Base-by-base conservation (phyloP, 2,113 vertebrate genomes). In the Muntiacus muntjak region DNA sequence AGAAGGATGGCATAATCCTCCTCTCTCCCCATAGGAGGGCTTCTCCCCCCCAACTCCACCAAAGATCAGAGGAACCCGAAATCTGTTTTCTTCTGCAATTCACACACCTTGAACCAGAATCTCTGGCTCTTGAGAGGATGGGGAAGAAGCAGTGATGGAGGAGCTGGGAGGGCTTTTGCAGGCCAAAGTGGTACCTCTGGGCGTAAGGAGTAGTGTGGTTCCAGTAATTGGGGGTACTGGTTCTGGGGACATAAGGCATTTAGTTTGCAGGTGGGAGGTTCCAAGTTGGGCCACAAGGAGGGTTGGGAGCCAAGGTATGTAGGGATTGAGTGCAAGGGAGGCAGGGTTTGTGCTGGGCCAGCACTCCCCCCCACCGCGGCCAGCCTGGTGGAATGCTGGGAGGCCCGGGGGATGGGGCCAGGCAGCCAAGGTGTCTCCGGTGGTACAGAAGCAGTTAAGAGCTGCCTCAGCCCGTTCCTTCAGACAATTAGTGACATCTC, bases 401-500 rank as follows among this genome's bases (percentile, higher is more conserved):
- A 98, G 97, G 96, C 98, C 96, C 96, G 4, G 92, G 98, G 98
- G 97, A 98, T 89, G 97, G 92, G 96, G 91, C 97, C 95, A 95
- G 95, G 96, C 97, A 98, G 97, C 96, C 97, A 97, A 98, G 98
- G 98, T 98, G 96, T 97, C 98, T 98, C 97, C 3, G 23, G 98
- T 89, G 96, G 99, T 98, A 98, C 96, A 81, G 98, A 98, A 99
- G 99, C 99, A 99, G 99, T 99, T 99, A 99, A 99, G 89, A 97
- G 97, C 97, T 98, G 98, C 98, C 98, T 98, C 98, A 99, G 98
- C 98, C 98, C 96, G 98, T 98, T 98, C 98, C 98, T 98, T 98
- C 98, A 99, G 99, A 99, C 98, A 99, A 99, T 99, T 99, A 99
- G 99, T 99, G 99, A 99, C 99, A 99, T 99, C 98, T 99, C 98